These are phyloP conservation scores for Oreortyx pictus DNA, from an alignment of 2,797 vertebrate genomes.

Conservation along the genomic window DNA sequence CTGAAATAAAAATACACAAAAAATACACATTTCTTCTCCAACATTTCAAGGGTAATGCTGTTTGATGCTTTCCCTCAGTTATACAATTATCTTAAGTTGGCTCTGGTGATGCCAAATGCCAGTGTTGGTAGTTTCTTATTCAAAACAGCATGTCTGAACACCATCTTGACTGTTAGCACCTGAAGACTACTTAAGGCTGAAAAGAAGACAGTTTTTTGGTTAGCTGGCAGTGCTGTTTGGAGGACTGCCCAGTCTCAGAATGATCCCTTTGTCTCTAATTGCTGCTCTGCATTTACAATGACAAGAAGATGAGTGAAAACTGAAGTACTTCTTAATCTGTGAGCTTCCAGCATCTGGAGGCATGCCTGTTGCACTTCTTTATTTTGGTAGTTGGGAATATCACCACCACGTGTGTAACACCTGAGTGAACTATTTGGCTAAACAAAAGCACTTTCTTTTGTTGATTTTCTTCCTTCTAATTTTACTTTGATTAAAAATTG, in stretches of 20 bases:
- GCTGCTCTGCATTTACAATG: not conserved
- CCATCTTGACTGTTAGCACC: not conserved
- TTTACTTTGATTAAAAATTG: not conserved
- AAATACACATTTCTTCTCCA: no score
- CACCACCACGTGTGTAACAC: no score
- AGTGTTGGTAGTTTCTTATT: not conserved
- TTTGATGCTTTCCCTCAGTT: not conserved
- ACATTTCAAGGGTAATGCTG: not conserved
- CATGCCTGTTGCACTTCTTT: not conserved
- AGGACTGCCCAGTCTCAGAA: not conserved
- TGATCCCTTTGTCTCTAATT: not conserved
- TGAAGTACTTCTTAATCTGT: not conserved
- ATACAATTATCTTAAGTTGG: not conserved
- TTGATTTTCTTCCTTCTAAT: not conserved
- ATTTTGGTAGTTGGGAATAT: not conserved
- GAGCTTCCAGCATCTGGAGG: not conserved
- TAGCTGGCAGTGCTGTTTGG: not conserved
- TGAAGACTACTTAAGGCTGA: not conserved
- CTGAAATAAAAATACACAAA: not conserved
- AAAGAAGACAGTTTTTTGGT: not conserved
- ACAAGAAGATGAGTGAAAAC: not conserved
- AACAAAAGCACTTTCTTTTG: not conserved
- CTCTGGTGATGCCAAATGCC: not conserved
- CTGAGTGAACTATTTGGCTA: not conserved
- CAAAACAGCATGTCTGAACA: not conserved